Evolutionary conservation across 2,888 invertebrate species (phyloP), one percentile per base, ranked within the genome.

Genomic region (Rosalia funebris): DNA sequence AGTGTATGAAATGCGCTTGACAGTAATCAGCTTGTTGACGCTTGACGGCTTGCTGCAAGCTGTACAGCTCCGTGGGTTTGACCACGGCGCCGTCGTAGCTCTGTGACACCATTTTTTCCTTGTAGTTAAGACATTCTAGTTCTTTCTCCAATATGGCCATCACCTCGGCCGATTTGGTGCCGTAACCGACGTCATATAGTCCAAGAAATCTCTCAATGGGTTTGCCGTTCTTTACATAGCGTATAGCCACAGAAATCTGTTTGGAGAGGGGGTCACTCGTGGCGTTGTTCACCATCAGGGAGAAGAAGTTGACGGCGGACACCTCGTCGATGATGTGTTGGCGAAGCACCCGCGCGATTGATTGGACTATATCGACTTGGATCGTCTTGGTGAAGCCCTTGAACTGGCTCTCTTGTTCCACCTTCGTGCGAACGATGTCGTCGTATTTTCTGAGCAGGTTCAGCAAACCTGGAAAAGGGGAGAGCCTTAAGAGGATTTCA

Each of bases 391-490:
- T 53, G 2, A 60, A 17, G 7, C 60, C 60, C 41, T 50, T 54
- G 39, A 60, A 60, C 10, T 34, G 44, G 44, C 45, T 44, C 12
- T 36, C 31, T n/a, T 55, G 48, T 14, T 54, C 60, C 14, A 60
- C 44, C 15, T 60, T 54, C 16, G 55, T 60, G 7, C 60, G 55
- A 14, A 60, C 60, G 11, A 60, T 48, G 55, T 60, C 54, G 48
- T 60, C 60, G 48, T 60, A 60, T 37, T 60, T 60, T 9, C 47
- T 54, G 10, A 60, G 16, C 10, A 60, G 54, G 15, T 17, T 15
- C n/a, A 60, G 20, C 16, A 60, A 9, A 45, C 19, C 60, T 55
- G 44, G 0, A 31, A 59, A 52, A 9, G 3, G n/a, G n/a, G n/a
- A n/a, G n/a, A n/a, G n/a, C n/a, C n/a, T n/a, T n/a, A n/a, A n/a